phyloP scores from a whole-genome alignment of 1,140 invertebrate species.

The Drosophila erecta region DNA sequence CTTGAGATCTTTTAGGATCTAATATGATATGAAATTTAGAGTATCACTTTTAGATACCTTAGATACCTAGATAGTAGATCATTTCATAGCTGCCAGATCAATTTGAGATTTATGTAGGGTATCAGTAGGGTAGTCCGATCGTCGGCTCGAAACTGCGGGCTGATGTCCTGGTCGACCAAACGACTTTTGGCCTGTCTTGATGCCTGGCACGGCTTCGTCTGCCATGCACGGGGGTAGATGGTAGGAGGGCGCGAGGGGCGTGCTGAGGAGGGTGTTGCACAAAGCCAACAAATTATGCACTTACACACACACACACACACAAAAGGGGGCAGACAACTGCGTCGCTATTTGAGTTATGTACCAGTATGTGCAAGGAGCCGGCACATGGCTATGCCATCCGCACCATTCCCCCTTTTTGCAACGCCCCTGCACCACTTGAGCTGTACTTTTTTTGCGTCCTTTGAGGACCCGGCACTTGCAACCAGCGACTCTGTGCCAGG shows the following conservation, averaged over 20 bases:
- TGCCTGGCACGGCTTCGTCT: constrained; percentile 33
- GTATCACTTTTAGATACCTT: no score
- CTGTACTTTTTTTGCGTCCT: constrained; percentile 43
- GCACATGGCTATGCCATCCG: constrained; percentile 4
- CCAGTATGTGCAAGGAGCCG: constrained; percentile 51
- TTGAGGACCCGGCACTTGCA: constrained; percentile 44
- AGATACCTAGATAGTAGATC: no score
- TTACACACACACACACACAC: constrained; percentile 57
- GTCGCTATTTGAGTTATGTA: constrained; percentile 71
- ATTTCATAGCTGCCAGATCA: no score
- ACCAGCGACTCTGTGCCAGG: constrained; percentile 26
- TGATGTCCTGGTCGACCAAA: constrained; percentile 7
- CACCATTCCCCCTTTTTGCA: background rate
- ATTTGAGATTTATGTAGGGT: background rate
- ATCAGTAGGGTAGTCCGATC: background rate
- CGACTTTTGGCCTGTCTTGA: constrained; percentile 48
- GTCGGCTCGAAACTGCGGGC: background rate
- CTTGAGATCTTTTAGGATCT: background rate
- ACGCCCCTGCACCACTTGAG: constrained; percentile 53
- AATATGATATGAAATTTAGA: no score
- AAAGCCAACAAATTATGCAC: constrained; percentile 82
- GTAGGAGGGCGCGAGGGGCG: background rate
- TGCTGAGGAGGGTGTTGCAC: constrained; percentile 27
- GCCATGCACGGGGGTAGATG: background rate
- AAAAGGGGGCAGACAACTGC: constrained; percentile 22